Percentiles rank a stretch among this genome's conserved stretches.
Evolutionary conservation across 2,888 invertebrate species (phyloP).

Genomic region (Catocala fraxini): DNA sequence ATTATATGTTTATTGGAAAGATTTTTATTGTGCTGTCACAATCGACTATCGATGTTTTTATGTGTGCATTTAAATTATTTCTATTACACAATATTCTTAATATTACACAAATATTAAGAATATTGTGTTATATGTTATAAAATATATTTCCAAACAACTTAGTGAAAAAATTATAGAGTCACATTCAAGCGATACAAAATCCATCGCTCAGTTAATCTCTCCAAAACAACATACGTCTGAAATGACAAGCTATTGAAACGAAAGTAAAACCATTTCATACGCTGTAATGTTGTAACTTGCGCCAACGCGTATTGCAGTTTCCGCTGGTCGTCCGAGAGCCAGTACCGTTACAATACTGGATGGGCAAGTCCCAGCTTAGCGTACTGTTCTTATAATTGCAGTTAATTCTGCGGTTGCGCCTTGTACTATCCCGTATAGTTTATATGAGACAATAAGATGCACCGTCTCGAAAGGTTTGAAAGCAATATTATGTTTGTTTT

Average conservation of each 20-base stretch:
- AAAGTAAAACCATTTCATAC: neutral
- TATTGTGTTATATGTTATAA: too few species aligned
- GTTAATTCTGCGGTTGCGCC: slow-evolving; percentile 74
- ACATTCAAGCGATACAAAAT: too few species aligned
- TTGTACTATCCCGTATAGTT: slow-evolving; percentile 52
- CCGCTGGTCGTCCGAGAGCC: slow-evolving; percentile 68
- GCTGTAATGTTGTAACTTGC: slow-evolving; percentile 20
- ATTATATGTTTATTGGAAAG: too few species aligned
- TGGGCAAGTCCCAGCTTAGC: slow-evolving; percentile 58
- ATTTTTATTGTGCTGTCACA: too few species aligned
- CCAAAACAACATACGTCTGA: too few species aligned
- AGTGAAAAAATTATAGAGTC: too few species aligned
- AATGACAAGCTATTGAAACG: neutral
- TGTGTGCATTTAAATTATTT: too few species aligned
- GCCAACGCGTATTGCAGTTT: slow-evolving; percentile 55
- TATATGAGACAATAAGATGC: slow-evolving; percentile 51
- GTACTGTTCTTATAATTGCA: slow-evolving; percentile 85
- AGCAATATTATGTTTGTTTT: neutral
- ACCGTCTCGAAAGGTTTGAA: slow-evolving; percentile 8
- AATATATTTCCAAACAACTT: too few species aligned
- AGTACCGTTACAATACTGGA: slow-evolving; percentile 78
- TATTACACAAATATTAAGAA: too few species aligned
- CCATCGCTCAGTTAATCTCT: too few species aligned
- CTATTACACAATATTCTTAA: too few species aligned
- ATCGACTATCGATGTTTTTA: too few species aligned